Conservation (phyloP, 2,113 vertebrate species). For the Empidonax traillii region DNA sequence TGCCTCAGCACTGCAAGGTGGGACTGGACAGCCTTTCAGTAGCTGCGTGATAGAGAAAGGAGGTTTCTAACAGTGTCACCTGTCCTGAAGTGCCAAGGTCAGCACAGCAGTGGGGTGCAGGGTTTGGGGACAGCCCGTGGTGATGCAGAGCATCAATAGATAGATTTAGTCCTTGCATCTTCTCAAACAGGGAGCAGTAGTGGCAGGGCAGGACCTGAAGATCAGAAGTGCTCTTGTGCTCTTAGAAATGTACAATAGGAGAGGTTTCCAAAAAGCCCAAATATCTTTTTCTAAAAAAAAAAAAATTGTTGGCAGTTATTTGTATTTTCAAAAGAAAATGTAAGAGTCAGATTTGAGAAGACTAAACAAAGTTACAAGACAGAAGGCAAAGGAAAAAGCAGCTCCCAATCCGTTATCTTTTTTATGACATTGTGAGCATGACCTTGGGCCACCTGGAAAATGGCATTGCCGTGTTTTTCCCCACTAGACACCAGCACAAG, state of each 20-base stretch:
- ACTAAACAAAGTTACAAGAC: not conserved
- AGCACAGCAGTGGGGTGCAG: not conserved
- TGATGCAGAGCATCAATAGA: not conserved
- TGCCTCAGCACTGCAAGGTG: not conserved
- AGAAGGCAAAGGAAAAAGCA: not conserved
- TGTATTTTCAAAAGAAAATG: not conserved
- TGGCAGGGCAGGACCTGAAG: not conserved
- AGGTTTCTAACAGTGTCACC: fast-evolving
- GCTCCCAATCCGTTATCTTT: not conserved
- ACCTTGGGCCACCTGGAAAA: not conserved
- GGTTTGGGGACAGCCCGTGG: not conserved
- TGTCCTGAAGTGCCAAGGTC: not conserved
- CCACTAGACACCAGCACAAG: not conserved
- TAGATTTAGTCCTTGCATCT: not conserved
- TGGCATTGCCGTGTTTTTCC: not conserved
- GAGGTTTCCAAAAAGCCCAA: not conserved
- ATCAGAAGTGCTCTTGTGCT: not conserved
- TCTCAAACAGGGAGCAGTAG: not conserved
- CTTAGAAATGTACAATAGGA: not conserved
- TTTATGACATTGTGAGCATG: not conserved
- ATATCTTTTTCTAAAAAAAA: not conserved
- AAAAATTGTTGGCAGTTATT: not conserved
- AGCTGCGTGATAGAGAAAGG: not conserved
- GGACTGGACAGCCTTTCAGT: not conserved
- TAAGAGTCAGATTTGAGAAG: not conserved